Percentiles rank a stretch among this genome's conserved stretches.
Conservation (phyloP, 2,797 vertebrate species). For the Schizothorax lantsangensis region DNA sequence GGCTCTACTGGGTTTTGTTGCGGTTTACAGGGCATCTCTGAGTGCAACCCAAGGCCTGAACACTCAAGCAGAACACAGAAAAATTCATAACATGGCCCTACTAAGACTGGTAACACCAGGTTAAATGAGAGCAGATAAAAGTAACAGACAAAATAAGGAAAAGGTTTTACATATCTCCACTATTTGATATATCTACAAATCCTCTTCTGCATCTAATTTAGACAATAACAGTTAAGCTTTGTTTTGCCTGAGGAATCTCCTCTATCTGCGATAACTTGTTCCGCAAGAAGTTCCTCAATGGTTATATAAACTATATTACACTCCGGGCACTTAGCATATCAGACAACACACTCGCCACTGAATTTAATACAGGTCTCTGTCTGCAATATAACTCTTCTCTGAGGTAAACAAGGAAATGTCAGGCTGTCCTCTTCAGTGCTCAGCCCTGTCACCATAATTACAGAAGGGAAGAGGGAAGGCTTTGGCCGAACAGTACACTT, state of each 20-base stretch:
- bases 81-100: neutral
- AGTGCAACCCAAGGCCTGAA: neutral
- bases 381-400: slow-evolving; percentile 32
- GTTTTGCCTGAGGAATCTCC: neutral
- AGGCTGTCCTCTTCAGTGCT: slow-evolving; percentile 37
- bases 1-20: neutral
- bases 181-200: neutral
- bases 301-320: slow-evolving; percentile 28
- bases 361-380: slow-evolving; percentile 30
- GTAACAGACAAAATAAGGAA: neutral
- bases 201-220: neutral
- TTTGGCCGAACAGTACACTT: slow-evolving; percentile 54
- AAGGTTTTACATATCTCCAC: neutral
- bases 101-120: neutral
- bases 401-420: slow-evolving; percentile 34
- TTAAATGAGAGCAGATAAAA: neutral
- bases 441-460: slow-evolving; percentile 48
- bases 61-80: slow-evolving; percentile 2
- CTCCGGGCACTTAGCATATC: slow-evolving; percentile 31
- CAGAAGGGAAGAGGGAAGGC: slow-evolving; percentile 31
- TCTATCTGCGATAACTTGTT: neutral
- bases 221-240: slow-evolving; percentile 5
- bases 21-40: neutral
- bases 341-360: slow-evolving; percentile 12
- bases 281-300: neutral